These are phyloP conservation scores for Creontiades dilutus DNA, from an alignment of 2,888 invertebrate species.

Conservation along the genomic window DNA sequence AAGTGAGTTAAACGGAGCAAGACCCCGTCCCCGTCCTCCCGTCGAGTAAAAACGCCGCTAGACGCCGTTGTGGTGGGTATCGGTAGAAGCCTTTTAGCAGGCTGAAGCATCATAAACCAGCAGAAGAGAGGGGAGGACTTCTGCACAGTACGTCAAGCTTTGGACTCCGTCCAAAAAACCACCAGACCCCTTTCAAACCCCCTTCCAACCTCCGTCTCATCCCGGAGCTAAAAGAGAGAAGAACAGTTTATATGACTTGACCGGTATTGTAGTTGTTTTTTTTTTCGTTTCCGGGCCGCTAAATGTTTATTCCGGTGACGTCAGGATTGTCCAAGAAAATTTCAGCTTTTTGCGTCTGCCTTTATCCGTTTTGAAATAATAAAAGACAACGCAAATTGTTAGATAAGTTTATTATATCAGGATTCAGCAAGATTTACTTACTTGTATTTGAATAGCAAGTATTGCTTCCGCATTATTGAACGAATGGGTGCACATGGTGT, in stretches of 20 bases:
- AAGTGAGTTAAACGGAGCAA: slow-evolving; percentile 35
- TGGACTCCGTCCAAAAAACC: slow-evolving; percentile 12
- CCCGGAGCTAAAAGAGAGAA: not conserved
- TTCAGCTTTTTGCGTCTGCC: not conserved
- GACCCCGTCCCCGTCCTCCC: not conserved
- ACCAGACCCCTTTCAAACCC: slow-evolving; percentile 3
- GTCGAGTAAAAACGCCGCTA: not conserved
- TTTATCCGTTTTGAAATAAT: not conserved
- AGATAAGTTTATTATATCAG: too few species aligned
- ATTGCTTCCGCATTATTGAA: too few species aligned
- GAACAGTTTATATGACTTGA: slow-evolving; percentile 42
- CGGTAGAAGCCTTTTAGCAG: slow-evolving; percentile 18
- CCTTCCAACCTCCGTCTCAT: not conserved
- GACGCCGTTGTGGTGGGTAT: slow-evolving; percentile 9
- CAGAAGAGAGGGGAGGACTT: not conserved
- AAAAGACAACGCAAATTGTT: not conserved
- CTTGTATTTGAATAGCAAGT: too few species aligned
- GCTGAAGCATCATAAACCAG: slow-evolving; percentile 22
- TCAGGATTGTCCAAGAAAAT: not conserved
- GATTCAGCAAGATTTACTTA: too few species aligned
- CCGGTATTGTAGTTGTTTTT: slow-evolving; percentile 7
- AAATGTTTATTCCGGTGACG: slow-evolving; percentile 42
- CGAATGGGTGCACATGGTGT: too few species aligned
- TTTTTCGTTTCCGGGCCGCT: not conserved
- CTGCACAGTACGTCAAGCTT: slow-evolving; percentile 38